phyloP scores from a whole-genome alignment of 2,113 vertebrate species.

The Raja brachyura region DNA sequence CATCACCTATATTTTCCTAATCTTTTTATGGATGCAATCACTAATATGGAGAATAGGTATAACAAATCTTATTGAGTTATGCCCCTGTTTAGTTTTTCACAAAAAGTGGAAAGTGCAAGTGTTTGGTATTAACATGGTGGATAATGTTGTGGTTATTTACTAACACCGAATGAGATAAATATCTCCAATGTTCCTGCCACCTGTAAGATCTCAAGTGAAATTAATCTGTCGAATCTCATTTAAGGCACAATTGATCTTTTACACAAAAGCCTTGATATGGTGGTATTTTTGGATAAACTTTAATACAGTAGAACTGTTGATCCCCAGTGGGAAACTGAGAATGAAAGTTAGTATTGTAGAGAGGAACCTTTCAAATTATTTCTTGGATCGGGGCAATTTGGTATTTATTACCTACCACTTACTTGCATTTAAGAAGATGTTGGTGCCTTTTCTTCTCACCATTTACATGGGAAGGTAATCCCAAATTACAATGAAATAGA shows the following conservation, averaged over 20 bases:
- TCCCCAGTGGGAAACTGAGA: neutral
- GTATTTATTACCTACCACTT: neutral
- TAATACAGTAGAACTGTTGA: neutral
- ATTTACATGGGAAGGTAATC: too few relatives aligned
- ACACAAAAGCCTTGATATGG: neutral
- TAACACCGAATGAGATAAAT: neutral
- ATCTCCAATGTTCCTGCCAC: neutral
- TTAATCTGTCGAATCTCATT: neutral
- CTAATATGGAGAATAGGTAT: neutral
- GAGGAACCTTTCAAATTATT: neutral
- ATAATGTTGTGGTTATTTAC: neutral
- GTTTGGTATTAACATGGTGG: neutral
- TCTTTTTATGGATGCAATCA: neutral
- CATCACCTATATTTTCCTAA: neutral
- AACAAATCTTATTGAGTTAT: neutral
- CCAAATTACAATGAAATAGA: too few relatives aligned
- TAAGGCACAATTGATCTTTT: neutral
- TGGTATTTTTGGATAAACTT: neutral
- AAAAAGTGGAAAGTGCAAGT: neutral
- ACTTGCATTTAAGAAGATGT: neutral
- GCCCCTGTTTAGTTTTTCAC: neutral
- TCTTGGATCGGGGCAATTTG: neutral
- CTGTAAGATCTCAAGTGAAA: neutral
- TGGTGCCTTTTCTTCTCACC: too few relatives aligned
- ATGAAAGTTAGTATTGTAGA: neutral